Evolutionary conservation across 1,140 invertebrate genomes (phyloP), one percentile per base, ranked within the genome.

Genomic region (Chlorops oryzae): DNA sequence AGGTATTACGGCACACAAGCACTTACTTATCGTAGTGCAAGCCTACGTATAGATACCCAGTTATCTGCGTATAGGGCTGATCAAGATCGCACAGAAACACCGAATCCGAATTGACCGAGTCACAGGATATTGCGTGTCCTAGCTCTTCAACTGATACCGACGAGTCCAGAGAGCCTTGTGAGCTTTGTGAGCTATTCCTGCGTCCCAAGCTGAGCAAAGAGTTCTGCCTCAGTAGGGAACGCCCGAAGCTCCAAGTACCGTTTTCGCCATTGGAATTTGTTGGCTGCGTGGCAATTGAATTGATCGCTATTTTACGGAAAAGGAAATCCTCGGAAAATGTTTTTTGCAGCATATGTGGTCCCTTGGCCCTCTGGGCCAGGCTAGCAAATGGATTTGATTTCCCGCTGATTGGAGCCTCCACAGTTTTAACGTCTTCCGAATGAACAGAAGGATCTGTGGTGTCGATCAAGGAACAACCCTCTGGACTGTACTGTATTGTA

Each of bases 81-180:
- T 88, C 84, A 15, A 87, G 73, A 61, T 88, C 82, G 35, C 80
- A 80, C 3, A 87, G 74, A 21, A 80, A 78, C 1, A 90, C 80
- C 6, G 86, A 88, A 54, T 90, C 87, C 5, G 87, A 90, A 53
- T 82, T 86, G 5, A 90, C 84, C 35, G 87, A 90, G 52, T 90
- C 87, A 65, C 87, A 90, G 34, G 86, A 88, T 51, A 87, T 77
- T 2, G 86, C 87, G 41, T 85, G 73, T 50, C 86, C 68, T 51
- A 68, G 49, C 17, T 61, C 60, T 7, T 62, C 59, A 34, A 62
- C 54, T 23, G 70, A 65, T 28, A 70, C 5, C 0, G 60, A 62
- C 6, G 56, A 53, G 17, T 66, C 63, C 28, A 71, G 41, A 0
- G 68, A 69, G 1, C 52, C 39, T 35, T 71, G 68, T 0, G 68